Conservation (phyloP, 1,140 invertebrate genomes). For the Bilobella aurantiaca region DNA sequence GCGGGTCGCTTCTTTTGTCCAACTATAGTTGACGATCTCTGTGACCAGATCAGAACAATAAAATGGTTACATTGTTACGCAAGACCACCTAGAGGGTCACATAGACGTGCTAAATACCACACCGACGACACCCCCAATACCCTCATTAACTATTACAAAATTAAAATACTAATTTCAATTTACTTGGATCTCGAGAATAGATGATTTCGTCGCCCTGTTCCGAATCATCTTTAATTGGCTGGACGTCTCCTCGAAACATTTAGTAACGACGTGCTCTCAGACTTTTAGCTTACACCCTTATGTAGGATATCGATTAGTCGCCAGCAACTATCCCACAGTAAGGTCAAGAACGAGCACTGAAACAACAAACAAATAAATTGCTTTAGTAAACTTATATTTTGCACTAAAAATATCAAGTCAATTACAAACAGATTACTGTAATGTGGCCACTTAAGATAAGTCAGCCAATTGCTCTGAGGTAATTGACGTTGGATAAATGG, state of each 20-base stretch:
- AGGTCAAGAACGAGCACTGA: background rate
- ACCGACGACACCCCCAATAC: background rate
- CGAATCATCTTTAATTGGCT: background rate
- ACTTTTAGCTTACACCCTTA: too few species aligned
- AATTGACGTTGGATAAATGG: too few species aligned
- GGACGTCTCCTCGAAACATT: background rate
- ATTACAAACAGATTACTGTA: background rate
- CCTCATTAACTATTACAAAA: background rate
- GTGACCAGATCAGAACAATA: background rate
- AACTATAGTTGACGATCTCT: slow-evolving; percentile 6
- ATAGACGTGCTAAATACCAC: background rate
- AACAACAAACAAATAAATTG: background rate
- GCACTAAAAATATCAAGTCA: background rate
- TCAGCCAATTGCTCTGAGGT: too few species aligned
- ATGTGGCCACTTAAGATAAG: background rate
- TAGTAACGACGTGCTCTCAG: background rate
- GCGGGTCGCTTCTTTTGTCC: background rate
- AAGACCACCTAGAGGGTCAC: background rate
- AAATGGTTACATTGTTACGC: background rate
- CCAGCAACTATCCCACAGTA: background rate
- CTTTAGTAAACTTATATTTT: background rate
- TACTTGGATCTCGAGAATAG: slow-evolving; percentile 1
- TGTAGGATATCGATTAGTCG: too few species aligned
- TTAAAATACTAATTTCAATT: background rate
- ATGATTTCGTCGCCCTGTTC: background rate